Base-by-base conservation (phyloP, 2,888 invertebrate genomes). In the Ichneumoninae sp. region DNA sequence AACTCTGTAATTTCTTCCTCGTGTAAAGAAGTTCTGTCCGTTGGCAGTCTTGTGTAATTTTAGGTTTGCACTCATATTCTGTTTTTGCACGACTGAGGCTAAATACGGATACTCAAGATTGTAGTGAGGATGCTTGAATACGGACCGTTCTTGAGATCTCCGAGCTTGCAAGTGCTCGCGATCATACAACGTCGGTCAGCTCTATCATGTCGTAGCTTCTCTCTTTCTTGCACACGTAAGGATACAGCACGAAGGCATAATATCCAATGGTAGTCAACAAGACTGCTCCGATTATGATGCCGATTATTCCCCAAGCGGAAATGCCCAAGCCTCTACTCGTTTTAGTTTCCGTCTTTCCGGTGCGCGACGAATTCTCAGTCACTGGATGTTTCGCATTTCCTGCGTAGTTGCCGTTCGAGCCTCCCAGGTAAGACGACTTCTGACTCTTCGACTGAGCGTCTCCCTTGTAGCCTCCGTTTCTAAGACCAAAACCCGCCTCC, bases 181-280 rank as follows among this genome's bases (percentile, higher is more conserved):
- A 57, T 87, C 75, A 87, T 33, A 86, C 74, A 36, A 94, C 94
- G 86, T 93, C 93, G 1, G 95, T 94, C 82, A 95, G 89, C 80
- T 94, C 94, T 91, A 95, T 95, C 90, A 95, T 94, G 86, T 95
- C 94, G 92, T 95, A 95, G 86, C 95, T 95, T 74, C 94, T 93
- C 80, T 94, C 94, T 86, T 95, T 94, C 86, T 94, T 94, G 87
- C 96, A 96, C 68, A 96, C 90, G 69, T 95, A 94, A 40, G 96
- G 96, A 91, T 96, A 96, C 88, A 96, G 96, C 87, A 96, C 94
- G 44, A 96, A 94, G 84, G 95, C 95, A 89, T 96, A 96, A 89
- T 96, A 96, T 57, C 95, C 94, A 0, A 95, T 95, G 91, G 95
- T 94, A 85, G 94, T 94, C 5, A 94, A 92, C 26, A 95, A 89